Evolutionary conservation across 2,888 invertebrate genomes (phyloP), one percentile per base, ranked within the genome.

Genomic region (Andrena dorsata): DNA sequence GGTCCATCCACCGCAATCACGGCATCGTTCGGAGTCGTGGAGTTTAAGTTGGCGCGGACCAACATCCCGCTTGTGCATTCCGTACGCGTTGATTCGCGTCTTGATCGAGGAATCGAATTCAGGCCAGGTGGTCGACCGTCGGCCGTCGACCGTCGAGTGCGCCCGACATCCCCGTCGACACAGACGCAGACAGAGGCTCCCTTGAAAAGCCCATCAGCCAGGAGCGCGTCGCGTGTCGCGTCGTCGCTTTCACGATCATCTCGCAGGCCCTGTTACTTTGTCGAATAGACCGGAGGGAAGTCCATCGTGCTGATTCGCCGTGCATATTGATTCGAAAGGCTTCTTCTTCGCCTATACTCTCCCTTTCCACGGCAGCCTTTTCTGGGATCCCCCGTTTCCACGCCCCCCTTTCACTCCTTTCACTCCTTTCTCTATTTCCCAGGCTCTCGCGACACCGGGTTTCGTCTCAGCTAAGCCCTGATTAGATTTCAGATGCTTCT

Each of bases 91-190:
- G 73, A 66, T 76, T 51, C 80, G 79, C 83, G 80, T 77, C 88
- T 76, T 85, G 84, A 88, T 85, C 88, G 84, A 84, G 83, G 76
- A 86, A 90, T 90, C 90, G 89, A 87, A 88, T 90, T 89, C 85
- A 75, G 82, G 78, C 86, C 83, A 75, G 84, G 74, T 51, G 77
- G 70, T 65, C 83, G 76, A 76, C 74, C 65, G 71, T 49, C n/a
- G 49, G 8, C n/a, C 51, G 51, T 56, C 23, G 8, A 20, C 23
- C 35, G 35, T 13, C 35, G 35, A 13, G 41, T 13, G 26, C 56
- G 47, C 51, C n/a, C 61, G 23, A 35, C 51, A 16, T 60, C 76
- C 53, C 35, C 65, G 73, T 41, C 74, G 47, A n/a, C n/a, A 64
- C 41, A 20, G 61, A 53, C 61, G 47, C 10, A 20, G 26, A 64